Evolutionary conservation across 2,888 invertebrate species (phyloP), one percentile per base, ranked within the genome.

Genomic region (Melieria crassipennis): DNA sequence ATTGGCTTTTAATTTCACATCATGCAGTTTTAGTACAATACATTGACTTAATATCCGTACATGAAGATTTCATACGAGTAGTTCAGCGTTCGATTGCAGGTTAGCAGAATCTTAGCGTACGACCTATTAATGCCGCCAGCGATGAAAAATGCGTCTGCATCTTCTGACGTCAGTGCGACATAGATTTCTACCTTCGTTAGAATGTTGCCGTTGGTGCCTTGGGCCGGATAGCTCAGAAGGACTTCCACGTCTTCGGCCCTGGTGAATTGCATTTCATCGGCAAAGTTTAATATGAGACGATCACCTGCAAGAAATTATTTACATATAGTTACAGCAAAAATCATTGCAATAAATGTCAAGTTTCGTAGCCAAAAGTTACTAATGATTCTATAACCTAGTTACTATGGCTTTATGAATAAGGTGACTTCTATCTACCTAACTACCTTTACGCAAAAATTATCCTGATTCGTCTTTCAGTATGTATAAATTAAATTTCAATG

Each of bases 1-100:
- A 52, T 7, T 5, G 13, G 7, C 11, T 52, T 52, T 52, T 52
- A 52, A 52, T 6, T 5, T 11, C 52, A 52, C 52, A 52, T 30
- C 30, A 30, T 30, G 30, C 30, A 30, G 30, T 30, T 30, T 30
- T 71, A 42, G 55, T 63, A 47, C 42, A 64, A 42, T 69, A 65
- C 60, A 42, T 62, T 73, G 70, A 58, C 57, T 79, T 78, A 86
- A 80, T 83, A 85, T 62, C 86, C 86, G 76, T 84, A 86, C 71
- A 85, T 78, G 78, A 79, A 81, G 43, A 82, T 77, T 74, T 82
- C 82, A 73, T 85, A 86, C 16, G 78, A 78, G 70, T 80, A 84
- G 61, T 75, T 78, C 2, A 76, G 73, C 5, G 86, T 86, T 45
- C 46, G 42, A 69, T 84, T 79, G 71, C 82, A 81, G 46, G 75